Base-by-base conservation (phyloP, 2,888 invertebrate genomes). In the Coelogynopora nodosa region DNA sequence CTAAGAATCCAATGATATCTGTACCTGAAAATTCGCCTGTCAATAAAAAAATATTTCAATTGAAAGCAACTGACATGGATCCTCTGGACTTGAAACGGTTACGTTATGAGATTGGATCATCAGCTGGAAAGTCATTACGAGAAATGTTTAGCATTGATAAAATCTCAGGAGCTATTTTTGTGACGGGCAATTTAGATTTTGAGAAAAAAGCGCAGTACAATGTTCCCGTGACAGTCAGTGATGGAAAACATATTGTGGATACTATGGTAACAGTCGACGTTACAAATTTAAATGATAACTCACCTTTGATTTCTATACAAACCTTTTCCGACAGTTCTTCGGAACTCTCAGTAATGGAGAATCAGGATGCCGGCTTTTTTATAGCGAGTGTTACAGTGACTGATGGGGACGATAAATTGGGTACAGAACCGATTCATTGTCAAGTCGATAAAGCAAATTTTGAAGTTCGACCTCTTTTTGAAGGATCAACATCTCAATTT, bases 281-380 rank as follows among this genome's bases (percentile, higher is more conserved):
- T 0, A n/a, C 82, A 13, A 87, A 87, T 82, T 31, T 87, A n/a
- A 87, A 87, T 67, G 87, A 87, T 49, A 87, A 87, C 30, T n/a
- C 86, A n/a, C 87, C 87, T 0, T 31, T 31, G 30, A 87, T 87
- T 26, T 30, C 87, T 1, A 67, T 87, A 23, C 86, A 87, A 30
- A 18, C 87, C 0, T 67, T 86, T 86, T 5, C 28, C 2, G 87
- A 67, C 26, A 67, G n/a, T 5, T 28, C 86, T 5, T 31, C 31
- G 26, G 86, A 82, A 23, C 67, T 87, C 5, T 29, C 31, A 0
- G 82, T 87, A 10, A 5, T 0, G 13, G 87, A 87, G 67, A 87
- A 87, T 26, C 31, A 29, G 0, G 29, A 82, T 67, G 26, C 67
- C 18, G 83, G 83, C 10, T 30, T 23, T 18, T 31, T 88, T 26